Evolutionary conservation across 2,888 invertebrate species (phyloP), one percentile per base, ranked within the genome.

Genomic region (Cantharis rufa): DNA sequence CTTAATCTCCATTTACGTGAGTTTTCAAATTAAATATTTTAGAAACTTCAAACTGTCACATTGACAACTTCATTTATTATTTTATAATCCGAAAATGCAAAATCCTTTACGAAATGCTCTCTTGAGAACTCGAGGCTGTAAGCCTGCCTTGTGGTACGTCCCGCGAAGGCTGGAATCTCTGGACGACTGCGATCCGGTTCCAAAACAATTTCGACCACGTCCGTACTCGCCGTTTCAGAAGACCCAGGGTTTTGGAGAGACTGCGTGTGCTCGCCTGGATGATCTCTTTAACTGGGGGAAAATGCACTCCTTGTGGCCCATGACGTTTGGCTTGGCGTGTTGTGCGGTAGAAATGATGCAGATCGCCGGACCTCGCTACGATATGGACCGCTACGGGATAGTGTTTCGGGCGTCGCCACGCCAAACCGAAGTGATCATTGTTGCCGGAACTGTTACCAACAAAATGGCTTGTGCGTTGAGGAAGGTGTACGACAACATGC

Each of bases 301-400:
- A 79, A 91, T 90, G 88, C 87, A 88, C 82, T 93, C 93, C 0
- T 81, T 94, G 63, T 93, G 93, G 93, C 93, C 93, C 0, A 86
- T 93, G 85, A 93, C 93, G 1, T 93, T 93, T 87, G 93, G 93
- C 72, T 84, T 93, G 78, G 93, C 93, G 1, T 93, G 93, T 83
- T 92, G 92, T 86, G 92, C 92, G 74, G 91, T 93, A 1, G 92
- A 92, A 86, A 92, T 92, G 92, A 92, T 92, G 92, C 92, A 93
- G 83, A 90, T 92, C 82, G 92, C 93, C 71, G 92, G 92, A 2
- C 92, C 92, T 0, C 86, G 93, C 87, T 95, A 93, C 83, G 93
- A 93, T 84, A 92, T 93, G 92, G 93, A 93, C 85, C 88, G 91
- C 74, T 82, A 62, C 77, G 93, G 93, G 69, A 90, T 92, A 2